A percentile compares a stretch with the other conserved stretches of the same genome.
Evolutionary conservation across 2,113 vertebrate genomes (phyloP).

Genomic region (Muntiacus muntjak): DNA sequence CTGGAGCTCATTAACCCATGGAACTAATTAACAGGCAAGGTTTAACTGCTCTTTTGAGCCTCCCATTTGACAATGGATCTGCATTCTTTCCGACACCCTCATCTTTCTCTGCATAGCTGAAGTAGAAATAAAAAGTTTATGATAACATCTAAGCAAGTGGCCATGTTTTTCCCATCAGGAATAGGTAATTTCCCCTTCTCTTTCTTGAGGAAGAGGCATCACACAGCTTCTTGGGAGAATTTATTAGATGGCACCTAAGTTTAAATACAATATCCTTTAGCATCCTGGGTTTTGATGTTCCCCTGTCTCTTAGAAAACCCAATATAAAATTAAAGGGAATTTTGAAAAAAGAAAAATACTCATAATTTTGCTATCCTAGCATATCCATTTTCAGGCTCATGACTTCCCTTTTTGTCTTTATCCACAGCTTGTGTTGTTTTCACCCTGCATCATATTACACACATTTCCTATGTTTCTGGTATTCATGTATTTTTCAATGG

Average conservation of each 20-base stretch:
- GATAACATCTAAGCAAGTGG: not conserved
- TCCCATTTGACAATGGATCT: not conserved
- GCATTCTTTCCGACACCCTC: not conserved
- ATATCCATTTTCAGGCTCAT: not conserved
- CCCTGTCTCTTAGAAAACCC: not conserved
- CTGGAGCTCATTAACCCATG: not conserved
- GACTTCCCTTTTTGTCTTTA: not conserved
- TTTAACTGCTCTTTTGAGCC: not conserved
- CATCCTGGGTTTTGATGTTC: not conserved
- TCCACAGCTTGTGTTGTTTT: not conserved
- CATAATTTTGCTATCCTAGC: not conserved
- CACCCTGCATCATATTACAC: not conserved
- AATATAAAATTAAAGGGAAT: not conserved
- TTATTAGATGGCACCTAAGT: not conserved
- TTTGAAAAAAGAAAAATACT: not conserved
- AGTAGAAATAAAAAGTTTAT: not conserved
- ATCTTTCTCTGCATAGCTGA: not conserved
- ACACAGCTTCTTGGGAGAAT: not conserved
- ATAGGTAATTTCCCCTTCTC: not conserved
- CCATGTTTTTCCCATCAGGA: not conserved
- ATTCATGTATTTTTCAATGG: not conserved
- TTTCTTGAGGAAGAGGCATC: not conserved
- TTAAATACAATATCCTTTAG: not conserved
- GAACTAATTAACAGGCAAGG: not conserved
- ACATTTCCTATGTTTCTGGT: not conserved